These are phyloP conservation scores for Hyperoplus immaculatus DNA, from an alignment of 2,797 vertebrate genomes.

Conservation along the genomic window DNA sequence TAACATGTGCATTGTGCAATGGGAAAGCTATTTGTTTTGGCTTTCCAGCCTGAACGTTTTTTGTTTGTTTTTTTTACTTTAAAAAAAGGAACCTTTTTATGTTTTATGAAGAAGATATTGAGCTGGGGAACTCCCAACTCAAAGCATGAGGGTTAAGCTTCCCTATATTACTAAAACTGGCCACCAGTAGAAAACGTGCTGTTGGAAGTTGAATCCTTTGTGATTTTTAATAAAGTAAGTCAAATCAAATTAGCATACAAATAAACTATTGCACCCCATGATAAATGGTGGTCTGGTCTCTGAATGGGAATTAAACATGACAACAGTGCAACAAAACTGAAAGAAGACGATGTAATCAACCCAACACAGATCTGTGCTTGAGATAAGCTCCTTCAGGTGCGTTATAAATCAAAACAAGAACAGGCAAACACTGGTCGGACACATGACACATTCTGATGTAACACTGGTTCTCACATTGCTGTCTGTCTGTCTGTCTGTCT, in stretches of 20 bases:
- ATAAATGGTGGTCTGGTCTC: neutral
- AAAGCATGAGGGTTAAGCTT: neutral
- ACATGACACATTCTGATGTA: conserved; percentile 46
- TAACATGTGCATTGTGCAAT: neutral
- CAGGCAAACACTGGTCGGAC: neutral
- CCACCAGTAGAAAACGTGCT: neutral
- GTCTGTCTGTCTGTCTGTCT: neutral
- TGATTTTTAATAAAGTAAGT: neutral
- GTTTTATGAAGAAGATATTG: no score
- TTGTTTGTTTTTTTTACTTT: neutral
- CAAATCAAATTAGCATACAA: neutral
- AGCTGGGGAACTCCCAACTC: no score
- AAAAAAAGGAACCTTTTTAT: neutral
- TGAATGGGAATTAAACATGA: neutral
- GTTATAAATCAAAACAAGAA: conserved; percentile 30
- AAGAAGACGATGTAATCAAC: conserved; percentile 30
- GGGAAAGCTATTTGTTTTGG: no score
- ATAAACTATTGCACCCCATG: no score
- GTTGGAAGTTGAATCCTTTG: neutral
- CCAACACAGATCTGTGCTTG: conserved; percentile 31
- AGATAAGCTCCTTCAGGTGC: conserved; percentile 24
- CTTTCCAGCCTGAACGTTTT: no score
- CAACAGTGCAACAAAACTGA: conserved; percentile 20
- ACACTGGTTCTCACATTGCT: conserved; percentile 32
- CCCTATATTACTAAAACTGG: neutral